Percentiles rank a stretch among this genome's conserved stretches.
phyloP scores from a whole-genome alignment of 2,113 vertebrate species.

The Ciconia maguari region DNA sequence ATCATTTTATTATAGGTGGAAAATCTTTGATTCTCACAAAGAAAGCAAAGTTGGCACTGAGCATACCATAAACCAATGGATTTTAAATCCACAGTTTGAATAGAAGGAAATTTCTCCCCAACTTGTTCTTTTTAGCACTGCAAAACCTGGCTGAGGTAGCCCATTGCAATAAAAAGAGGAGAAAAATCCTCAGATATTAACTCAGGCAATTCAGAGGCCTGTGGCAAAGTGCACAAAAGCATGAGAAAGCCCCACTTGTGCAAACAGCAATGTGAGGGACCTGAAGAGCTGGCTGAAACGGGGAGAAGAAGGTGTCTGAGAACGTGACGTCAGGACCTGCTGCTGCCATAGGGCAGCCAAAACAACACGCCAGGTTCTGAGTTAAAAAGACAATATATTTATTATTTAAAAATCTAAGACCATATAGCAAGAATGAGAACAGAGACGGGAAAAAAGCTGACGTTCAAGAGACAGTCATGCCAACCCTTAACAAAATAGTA shows the following conservation, averaged over 20 bases:
- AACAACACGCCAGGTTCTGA: not conserved
- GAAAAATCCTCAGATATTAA: not conserved
- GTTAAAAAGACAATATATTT: not conserved
- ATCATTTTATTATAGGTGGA: not conserved
- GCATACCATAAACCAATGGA: not conserved
- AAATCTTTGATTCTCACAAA: not conserved
- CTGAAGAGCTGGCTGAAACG: not conserved
- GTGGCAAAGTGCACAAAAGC: not conserved
- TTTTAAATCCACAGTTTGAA: not conserved
- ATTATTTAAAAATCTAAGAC: not conserved
- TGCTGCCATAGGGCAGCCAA: not conserved
- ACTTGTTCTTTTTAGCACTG: not conserved
- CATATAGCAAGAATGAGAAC: not conserved
- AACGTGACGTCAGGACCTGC: accelerated
- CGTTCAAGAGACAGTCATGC: not conserved
- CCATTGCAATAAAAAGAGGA: not conserved
- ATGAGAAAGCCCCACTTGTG: not conserved
- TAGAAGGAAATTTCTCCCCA: not conserved
- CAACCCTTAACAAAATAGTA: not conserved
- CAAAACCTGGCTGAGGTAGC: not conserved
- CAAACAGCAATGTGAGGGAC: not conserved
- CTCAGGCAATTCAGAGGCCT: not conserved
- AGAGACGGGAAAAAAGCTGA: not conserved
- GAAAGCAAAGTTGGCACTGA: not conserved
- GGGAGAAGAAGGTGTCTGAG: not conserved